These are phyloP conservation scores for Globicephala melas DNA, from an alignment of 2,113 vertebrate genomes.

Conservation along the genomic window DNA sequence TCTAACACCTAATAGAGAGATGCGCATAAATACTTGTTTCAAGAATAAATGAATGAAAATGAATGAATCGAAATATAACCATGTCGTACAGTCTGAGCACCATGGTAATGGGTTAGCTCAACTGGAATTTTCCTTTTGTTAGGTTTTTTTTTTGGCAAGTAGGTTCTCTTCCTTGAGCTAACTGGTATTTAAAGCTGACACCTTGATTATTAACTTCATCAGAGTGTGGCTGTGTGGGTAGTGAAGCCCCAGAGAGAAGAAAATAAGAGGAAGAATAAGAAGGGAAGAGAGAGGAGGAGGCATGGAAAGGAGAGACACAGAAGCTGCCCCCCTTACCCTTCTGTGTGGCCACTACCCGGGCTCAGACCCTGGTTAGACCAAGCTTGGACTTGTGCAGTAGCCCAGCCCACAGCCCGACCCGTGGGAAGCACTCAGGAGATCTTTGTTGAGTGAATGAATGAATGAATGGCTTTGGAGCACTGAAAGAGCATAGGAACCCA, in stretches of 20 bases:
- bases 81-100: too few species aligned
- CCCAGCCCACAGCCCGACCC: not conserved
- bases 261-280: not conserved
- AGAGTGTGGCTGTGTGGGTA: slow-evolving; percentile 52
- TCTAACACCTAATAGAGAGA: not conserved
- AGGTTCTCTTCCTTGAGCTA: slow-evolving; percentile 54
- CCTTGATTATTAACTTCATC: slow-evolving; percentile 66
- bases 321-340: rapidly evolving
- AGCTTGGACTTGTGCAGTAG: rapidly evolving
- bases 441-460: not conserved
- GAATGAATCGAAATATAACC: not conserved
- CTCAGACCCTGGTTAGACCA: not conserved
- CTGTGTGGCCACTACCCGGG: rapidly evolving
- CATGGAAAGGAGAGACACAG: slow-evolving; percentile 8
- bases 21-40: not conserved
- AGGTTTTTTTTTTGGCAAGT: slow-evolving; percentile 25
- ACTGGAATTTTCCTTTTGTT: slow-evolving; percentile 17
- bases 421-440: rapidly evolving
- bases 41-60: not conserved
- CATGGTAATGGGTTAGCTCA: not conserved
- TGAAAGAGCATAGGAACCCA: not conserved
- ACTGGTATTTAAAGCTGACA: slow-evolving; percentile 64
- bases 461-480: not conserved
- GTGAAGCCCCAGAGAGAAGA: slow-evolving; percentile 50
- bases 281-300: not conserved